Conservation (phyloP, 2,113 vertebrate species). For the Orthochromis malagaraziensis region DNA sequence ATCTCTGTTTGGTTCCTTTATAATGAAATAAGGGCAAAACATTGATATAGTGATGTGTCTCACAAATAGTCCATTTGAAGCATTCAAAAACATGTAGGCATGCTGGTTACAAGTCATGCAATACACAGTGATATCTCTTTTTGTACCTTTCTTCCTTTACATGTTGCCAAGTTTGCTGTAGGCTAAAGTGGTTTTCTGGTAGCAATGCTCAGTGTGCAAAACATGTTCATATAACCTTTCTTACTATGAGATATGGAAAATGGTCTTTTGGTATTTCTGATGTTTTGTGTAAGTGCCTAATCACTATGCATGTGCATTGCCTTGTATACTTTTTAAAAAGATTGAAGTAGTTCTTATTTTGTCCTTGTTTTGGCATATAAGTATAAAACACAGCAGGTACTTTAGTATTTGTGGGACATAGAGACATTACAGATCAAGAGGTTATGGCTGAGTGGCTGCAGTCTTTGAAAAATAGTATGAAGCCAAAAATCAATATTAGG, state of each 20-base stretch:
- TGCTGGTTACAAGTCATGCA: background rate
- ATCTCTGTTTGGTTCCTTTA: background rate
- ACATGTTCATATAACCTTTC: background rate
- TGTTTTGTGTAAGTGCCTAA: background rate
- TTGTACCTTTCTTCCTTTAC: background rate
- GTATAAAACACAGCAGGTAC: background rate
- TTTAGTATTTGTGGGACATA: background rate
- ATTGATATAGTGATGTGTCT: background rate
- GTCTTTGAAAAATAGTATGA: slow-evolving; percentile 15
- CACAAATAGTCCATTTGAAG: background rate
- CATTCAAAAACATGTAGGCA: background rate
- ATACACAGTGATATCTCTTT: background rate
- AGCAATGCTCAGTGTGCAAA: background rate
- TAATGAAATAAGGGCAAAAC: background rate
- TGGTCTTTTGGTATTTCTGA: background rate
- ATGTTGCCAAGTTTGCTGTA: background rate
- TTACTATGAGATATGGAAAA: background rate
- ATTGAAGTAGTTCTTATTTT: background rate
- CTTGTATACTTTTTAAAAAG: background rate
- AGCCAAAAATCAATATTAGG: slow-evolving; percentile 15
- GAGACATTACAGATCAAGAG: slow-evolving; percentile 24
- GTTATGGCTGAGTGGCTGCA: slow-evolving; percentile 14
- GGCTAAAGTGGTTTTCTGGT: background rate
- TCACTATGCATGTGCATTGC: background rate
- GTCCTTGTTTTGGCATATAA: background rate